Evolutionary conservation across 2,113 vertebrate species (phyloP), one percentile per base, ranked within the genome.

Genomic region (Ellobius talpinus): DNA sequence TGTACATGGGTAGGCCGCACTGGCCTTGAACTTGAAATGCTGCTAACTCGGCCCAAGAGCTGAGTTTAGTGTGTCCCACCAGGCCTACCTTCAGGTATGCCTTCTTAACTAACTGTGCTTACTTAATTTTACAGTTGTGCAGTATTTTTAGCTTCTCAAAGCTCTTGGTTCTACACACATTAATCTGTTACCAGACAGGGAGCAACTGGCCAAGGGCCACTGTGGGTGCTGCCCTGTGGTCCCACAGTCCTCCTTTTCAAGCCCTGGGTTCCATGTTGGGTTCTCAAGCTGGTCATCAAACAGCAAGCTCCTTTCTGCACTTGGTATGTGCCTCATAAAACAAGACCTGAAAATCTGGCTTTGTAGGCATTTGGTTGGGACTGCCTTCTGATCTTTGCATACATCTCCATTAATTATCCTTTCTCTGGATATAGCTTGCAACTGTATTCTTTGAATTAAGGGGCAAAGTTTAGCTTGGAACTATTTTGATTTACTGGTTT

Each of bases 401-500:
- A 36, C 14, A 31, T 11, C 73, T 91, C 39, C 94, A 29, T 97
- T 97, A 78, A 47, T 77, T 2, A 17, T n/a, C 50, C 12, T 78
- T 24, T 74, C 3, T 96, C 33, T 90, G 21, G 14, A 96, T n/a
- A 66, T 36, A 77, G 23, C 81, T 94, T 86, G 72, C 96, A 98
- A 79, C 36, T 65, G 2, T 72, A 94, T 26, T 97, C 65, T 96
- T 81, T 96, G 39, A 90, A 61, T 91, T 92, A 61, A 95, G 88
- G 92, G 73, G 45, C 68, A 94, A 94, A 98, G 90, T 72, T 45
- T 47, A 95, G 66, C 86, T 87, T 91, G 94, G 42, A 91, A 73
- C 7, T 76, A 1, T 96, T 97, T 94, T 97, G 90, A 96, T 97
- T 97, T 97, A 73, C 77, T 97, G 70, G 85, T 76, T 77, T 97